phyloP scores from a whole-genome alignment of 2,797 vertebrate genomes.

The Myoxocephalus aenaeus region DNA sequence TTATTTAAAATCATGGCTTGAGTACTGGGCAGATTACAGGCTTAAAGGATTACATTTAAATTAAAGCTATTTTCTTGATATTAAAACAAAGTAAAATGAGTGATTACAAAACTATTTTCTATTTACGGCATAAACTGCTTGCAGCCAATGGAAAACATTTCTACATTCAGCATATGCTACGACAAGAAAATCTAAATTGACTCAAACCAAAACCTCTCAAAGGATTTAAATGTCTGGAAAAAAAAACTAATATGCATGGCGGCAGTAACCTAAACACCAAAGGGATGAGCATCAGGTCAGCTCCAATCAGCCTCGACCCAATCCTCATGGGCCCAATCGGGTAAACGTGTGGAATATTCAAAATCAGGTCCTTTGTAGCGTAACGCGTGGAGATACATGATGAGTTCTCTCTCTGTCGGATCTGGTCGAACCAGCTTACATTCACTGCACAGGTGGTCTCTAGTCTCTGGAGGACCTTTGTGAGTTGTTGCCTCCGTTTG shows the following conservation, averaged over 20 bases:
- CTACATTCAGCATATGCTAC: background rate
- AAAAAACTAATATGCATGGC: background rate
- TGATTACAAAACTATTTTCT: background rate
- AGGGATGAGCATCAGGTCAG: background rate
- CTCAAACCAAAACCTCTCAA: constrained; percentile 3
- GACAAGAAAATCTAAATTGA: constrained; percentile 8
- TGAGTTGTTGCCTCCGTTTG: background rate
- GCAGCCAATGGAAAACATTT: background rate
- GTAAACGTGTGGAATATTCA: constrained; percentile 91
- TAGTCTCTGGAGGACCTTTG: constrained; percentile 24
- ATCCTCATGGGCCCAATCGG: constrained; percentile 93
- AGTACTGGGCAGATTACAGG: constrained; percentile 10
- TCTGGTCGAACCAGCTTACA: constrained; percentile 89
- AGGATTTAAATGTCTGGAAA: background rate
- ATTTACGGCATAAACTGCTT: background rate
- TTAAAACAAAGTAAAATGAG: constrained; percentile 34
- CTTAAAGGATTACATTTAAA: constrained; percentile 4
- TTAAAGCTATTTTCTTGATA: constrained; percentile 15
- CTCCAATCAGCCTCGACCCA: constrained; percentile 84
- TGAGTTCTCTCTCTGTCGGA: constrained; percentile 91
- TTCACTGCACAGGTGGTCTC: constrained; percentile 91
- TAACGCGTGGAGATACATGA: constrained; percentile 97
- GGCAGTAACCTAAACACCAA: background rate
- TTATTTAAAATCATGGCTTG: constrained; percentile 28
- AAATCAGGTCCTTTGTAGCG: constrained; percentile 94